Conservation (phyloP, 1,140 invertebrate genomes). For the Pygmarrhopalites habei region DNA sequence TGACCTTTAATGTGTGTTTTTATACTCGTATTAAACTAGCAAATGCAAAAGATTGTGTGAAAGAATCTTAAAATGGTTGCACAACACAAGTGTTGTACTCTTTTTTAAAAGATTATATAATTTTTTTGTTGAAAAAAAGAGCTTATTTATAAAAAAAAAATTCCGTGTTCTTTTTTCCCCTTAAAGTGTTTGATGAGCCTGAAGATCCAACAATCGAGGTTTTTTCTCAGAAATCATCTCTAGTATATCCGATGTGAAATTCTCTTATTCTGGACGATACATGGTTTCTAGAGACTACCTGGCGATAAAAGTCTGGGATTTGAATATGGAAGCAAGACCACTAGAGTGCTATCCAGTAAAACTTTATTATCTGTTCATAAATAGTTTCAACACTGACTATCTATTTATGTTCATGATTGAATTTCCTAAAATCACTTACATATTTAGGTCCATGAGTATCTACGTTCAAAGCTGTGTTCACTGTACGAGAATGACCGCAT, state of each 20-base stretch:
- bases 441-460: constrained; percentile 90
- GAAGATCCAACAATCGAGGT: constrained; percentile 92
- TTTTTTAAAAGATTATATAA: no score
- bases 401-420: constrained; percentile 12
- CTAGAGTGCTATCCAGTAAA: constrained; percentile 96
- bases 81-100: no score
- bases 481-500: constrained; percentile 99
- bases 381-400: background rate
- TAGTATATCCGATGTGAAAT: constrained; percentile 98
- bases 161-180: constrained; percentile 16
- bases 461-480: constrained; percentile 95
- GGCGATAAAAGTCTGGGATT: constrained; percentile 99
- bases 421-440: constrained; percentile 18
- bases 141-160: no score
- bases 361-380: constrained; percentile 38
- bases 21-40: no score
- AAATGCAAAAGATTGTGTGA: no score
- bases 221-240: constrained; percentile 99
- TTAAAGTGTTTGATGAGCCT: constrained; percentile 90
- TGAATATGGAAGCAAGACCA: constrained; percentile 97
- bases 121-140: no score
- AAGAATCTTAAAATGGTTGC: no score
- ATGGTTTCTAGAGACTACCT: constrained; percentile 99
- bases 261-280: constrained; percentile 96
- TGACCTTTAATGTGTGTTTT: no score